Percentiles rank a stretch among this genome's conserved stretches.
phyloP scores from a whole-genome alignment of 2,888 invertebrate species.

The Trichopria drosophilae region DNA sequence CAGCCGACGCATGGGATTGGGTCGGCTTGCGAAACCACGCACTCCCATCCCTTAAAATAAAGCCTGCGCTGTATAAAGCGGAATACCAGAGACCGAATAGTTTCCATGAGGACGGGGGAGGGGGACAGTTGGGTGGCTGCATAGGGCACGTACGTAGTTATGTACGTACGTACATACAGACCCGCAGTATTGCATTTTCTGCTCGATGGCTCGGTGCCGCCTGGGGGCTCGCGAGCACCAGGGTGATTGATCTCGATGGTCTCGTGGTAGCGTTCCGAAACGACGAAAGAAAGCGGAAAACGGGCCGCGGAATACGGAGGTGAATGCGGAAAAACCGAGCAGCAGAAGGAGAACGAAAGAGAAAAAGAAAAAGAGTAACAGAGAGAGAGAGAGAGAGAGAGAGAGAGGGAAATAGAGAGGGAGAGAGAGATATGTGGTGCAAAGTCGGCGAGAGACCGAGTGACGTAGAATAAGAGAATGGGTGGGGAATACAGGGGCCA shows the following conservation, averaged over 20 bases:
- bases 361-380: too few relatives aligned
- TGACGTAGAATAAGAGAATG: constrained; percentile 1
- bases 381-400: constrained; percentile 16
- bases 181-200: constrained; percentile 40
- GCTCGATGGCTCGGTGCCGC: constrained; percentile 31
- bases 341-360: constrained; percentile 7
- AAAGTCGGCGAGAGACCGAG: constrained; percentile 9
- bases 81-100: constrained; percentile 30
- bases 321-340: constrained; percentile 18
- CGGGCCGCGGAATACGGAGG: constrained; percentile 12
- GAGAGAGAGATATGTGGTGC: constrained; percentile 15
- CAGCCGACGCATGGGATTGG: background rate
- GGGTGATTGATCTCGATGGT: constrained; percentile 38
- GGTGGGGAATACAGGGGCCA: background rate
- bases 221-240: constrained; percentile 16
- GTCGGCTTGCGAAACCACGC: background rate
- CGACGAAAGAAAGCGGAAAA: constrained; percentile 8
- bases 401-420: constrained; percentile 27
- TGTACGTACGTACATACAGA: constrained; percentile 19
- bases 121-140: too few relatives aligned
- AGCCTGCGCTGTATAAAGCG: constrained; percentile 22
- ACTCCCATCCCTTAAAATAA: constrained; percentile 32
- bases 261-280: too few relatives aligned
- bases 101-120: constrained; percentile 30
- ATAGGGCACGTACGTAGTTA: constrained; percentile 7